These are phyloP conservation scores for Poecilia wingei DNA, from an alignment of 2,797 vertebrate genomes.

Conservation along the genomic window DNA sequence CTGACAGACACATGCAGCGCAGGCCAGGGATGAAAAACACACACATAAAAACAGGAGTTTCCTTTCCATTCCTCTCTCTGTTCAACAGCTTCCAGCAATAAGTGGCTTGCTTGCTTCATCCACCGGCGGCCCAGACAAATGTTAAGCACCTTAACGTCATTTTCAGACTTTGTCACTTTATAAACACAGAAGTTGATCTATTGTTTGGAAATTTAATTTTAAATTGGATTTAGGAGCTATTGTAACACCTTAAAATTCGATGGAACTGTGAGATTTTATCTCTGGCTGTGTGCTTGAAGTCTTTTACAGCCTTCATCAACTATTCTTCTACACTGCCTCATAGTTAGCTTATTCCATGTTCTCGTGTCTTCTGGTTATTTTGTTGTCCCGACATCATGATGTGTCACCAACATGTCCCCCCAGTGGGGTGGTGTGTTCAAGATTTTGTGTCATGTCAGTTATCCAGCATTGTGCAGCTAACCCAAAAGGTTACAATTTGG, in stretches of 20 bases:
- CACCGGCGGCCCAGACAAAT: constrained; percentile 28
- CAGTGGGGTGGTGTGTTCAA: neutral
- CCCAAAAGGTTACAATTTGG: neutral
- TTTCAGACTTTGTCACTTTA: constrained; percentile 14
- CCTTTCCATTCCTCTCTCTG: constrained; percentile 34
- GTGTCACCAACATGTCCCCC: neutral
- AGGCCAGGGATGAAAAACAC: constrained; percentile 23
- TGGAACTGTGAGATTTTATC: neutral
- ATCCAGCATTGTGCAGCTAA: neutral
- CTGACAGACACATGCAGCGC: constrained; percentile 40
- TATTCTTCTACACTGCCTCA: neutral
- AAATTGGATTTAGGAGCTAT: neutral
- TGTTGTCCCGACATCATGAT: neutral
- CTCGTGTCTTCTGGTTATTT: neutral
- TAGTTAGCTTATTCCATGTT: neutral
- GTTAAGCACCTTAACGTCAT: constrained; percentile 39
- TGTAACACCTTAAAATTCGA: neutral
- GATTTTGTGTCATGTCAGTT: neutral
- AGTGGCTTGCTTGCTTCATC: constrained; percentile 33
- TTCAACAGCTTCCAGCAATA: constrained; percentile 51
- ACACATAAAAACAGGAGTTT: constrained; percentile 50
- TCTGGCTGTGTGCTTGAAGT: neutral
- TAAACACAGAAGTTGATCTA: neutral
- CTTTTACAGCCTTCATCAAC: neutral
- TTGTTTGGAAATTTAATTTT: neutral